phyloP scores from a whole-genome alignment of 2,888 invertebrate species.

The Chymomyza amoena region DNA sequence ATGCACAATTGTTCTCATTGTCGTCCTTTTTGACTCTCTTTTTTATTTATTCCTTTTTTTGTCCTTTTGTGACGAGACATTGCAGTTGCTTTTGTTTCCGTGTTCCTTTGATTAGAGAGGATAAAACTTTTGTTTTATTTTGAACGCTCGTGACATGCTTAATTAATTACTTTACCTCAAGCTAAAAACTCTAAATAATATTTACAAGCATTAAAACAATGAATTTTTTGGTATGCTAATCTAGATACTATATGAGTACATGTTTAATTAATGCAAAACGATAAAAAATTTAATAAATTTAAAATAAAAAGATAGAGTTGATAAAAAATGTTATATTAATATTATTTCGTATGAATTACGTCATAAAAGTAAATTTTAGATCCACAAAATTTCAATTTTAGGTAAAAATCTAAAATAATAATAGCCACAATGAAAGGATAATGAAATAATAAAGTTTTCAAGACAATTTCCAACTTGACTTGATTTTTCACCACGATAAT shows the following conservation, averaged over 20 bases:
- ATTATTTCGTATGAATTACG: too few relatives aligned
- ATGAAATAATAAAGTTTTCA: too few relatives aligned
- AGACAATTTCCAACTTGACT: too few relatives aligned
- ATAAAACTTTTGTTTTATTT: constrained; percentile 61
- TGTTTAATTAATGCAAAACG: too few relatives aligned
- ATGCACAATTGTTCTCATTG: not conserved
- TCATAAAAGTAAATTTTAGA: too few relatives aligned
- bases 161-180: constrained; percentile 64
- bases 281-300: too few relatives aligned
- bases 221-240: not conserved
- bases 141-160: constrained; percentile 58
- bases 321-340: too few relatives aligned
- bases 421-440: too few relatives aligned
- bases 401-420: too few relatives aligned
- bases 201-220: not conserved
- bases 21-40: not conserved
- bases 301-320: too few relatives aligned
- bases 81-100: not conserved
- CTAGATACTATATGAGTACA: not conserved
- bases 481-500: too few relatives aligned
- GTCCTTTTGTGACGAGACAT: not conserved
- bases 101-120: constrained; percentile 6
- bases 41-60: not conserved
- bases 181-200: constrained; percentile 6
- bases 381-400: too few relatives aligned